Evolutionary conservation across 1,140 invertebrate genomes (phyloP), one percentile per base, ranked within the genome.

Genomic region (Scaptomyza graminum): DNA sequence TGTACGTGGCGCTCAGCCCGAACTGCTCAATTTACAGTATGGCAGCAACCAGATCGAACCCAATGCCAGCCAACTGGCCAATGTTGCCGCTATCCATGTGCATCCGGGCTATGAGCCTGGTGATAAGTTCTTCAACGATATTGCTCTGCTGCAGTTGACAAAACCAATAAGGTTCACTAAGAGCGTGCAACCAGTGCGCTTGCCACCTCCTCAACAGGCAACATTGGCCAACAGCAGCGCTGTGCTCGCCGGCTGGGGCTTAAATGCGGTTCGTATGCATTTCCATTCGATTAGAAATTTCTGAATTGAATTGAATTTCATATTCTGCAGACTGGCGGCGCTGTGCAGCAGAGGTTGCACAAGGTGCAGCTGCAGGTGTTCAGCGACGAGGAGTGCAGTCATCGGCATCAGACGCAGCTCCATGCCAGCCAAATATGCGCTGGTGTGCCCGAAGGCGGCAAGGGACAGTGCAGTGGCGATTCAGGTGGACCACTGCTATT

Each of bases 381-480:
- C 47, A 73, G 79, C 46, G 81, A 91, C 44, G 73, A 72, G 15
- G 90, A 92, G 56, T 93, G 92, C 49, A 78, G 77, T 37, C 28
- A 59, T 0, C 73, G 63, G 0, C 91, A 92, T 62, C 59, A 80
- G 15, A 54, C 34, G 0, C 74, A 79, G 22, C 72, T 91, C n/a
- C 76, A 91, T 56, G 16, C 60, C 0, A 90, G 72, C 7, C 89
- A 92, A 51, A 67, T 93, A n/a, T 93, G 92, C 57, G 90, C 90
- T 5, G 92, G 92, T 1, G 65, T 91, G 37, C 74, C 77, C 12
- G 90, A 90, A 54, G 92, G 92, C 9, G 90, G 92, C 8, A 90
- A 87, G 61, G 92, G 92, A 8, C 92, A 92, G 66, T 92, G 92
- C 71, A 92, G 90, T 56, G 92, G 92, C 16, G 92, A 92, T 64